Percentiles rank a stretch among this genome's conserved stretches.
Evolutionary conservation across 2,888 invertebrate genomes (phyloP).

Genomic region (Caenorhabditis sulstoni): DNA sequence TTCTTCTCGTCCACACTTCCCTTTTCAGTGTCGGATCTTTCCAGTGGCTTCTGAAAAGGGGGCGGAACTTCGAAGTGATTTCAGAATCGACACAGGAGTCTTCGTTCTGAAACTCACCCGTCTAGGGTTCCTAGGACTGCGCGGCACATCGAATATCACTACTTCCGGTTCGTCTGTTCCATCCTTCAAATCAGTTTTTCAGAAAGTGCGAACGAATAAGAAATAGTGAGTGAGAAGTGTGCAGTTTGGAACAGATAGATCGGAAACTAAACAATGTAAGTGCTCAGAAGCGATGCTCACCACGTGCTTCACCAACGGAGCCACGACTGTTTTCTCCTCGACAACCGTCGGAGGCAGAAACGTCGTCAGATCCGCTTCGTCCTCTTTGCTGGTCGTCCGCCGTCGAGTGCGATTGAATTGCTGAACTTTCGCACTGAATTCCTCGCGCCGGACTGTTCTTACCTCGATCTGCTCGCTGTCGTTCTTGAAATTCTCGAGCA

Average conservation of each 20-base stretch:
- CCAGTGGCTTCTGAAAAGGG: slow-evolving; percentile 45
- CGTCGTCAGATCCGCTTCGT: slow-evolving; percentile 27
- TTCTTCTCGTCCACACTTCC: slow-evolving; percentile 30
- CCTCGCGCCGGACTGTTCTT: background rate
- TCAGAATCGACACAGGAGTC: background rate
- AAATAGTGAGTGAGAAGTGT: background rate
- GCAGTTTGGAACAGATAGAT: slow-evolving; percentile 52
- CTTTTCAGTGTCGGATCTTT: slow-evolving; percentile 13
- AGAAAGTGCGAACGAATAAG: background rate
- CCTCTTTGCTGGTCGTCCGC: slow-evolving; percentile 57
- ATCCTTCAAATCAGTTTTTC: slow-evolving; percentile 38
- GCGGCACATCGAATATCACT: slow-evolving; percentile 54
- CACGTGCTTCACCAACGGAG: slow-evolving; percentile 53
- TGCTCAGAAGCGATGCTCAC: slow-evolving; percentile 25
- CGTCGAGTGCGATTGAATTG: slow-evolving; percentile 56
- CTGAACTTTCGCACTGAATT: no score
- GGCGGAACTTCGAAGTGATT: background rate
- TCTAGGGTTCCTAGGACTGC: slow-evolving; percentile 48
- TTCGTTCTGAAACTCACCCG: slow-evolving; percentile 34
- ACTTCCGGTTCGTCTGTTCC: slow-evolving; percentile 63
- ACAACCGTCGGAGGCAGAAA: slow-evolving; percentile 25
- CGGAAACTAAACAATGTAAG: slow-evolving; percentile 30
- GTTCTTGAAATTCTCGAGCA: slow-evolving; percentile 78
- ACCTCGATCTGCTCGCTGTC: slow-evolving; percentile 78
- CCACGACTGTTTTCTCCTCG: slow-evolving; percentile 28